phyloP scores from a whole-genome alignment of 2,888 invertebrate species.

The Encarsia formosa region DNA sequence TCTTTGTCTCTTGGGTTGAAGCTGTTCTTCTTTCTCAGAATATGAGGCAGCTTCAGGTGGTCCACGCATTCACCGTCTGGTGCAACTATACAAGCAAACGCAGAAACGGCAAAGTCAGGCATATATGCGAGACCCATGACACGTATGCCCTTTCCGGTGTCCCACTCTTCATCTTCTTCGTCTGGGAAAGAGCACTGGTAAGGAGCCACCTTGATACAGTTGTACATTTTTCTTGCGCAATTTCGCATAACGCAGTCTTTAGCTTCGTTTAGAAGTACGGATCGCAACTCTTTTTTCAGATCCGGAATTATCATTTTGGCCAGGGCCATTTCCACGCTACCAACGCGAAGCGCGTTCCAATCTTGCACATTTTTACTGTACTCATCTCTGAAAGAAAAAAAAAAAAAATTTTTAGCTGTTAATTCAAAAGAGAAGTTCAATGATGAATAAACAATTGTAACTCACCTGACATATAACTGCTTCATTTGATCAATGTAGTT shows the following conservation, averaged over 20 bases:
- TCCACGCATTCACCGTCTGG: conserved; percentile 91
- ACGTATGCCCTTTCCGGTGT: conserved; percentile 75
- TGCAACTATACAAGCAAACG: conserved; percentile 83
- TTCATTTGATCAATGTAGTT: conserved; percentile 88
- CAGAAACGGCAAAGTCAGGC: conserved; percentile 77
- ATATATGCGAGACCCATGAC: conserved; percentile 87
- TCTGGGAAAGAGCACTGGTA: conserved; percentile 71
- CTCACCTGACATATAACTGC: conserved; percentile 82
- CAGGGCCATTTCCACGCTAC: conserved; percentile 84
- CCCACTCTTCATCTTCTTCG: conserved; percentile 91
- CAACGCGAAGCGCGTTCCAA: conserved; percentile 88
- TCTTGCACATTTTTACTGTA: conserved; percentile 91
- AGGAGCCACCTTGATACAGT: conserved; percentile 87
- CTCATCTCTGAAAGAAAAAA: conserved; percentile 73
- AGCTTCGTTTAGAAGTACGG: conserved; percentile 77
- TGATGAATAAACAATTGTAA: too few relatives aligned
- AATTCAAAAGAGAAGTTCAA: too few relatives aligned
- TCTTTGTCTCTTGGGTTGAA: conserved; percentile 65
- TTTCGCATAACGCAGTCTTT: conserved; percentile 80
- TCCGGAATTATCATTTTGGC: conserved; percentile 86
- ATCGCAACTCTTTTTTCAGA: conserved; percentile 78
- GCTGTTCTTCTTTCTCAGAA: conserved; percentile 77
- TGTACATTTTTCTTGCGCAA: conserved; percentile 81
- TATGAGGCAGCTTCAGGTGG: conserved; percentile 80
- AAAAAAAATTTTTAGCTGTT: too few relatives aligned